phyloP scores from a whole-genome alignment of 2,113 vertebrate genomes.

The Heterocephalus glaber region DNA sequence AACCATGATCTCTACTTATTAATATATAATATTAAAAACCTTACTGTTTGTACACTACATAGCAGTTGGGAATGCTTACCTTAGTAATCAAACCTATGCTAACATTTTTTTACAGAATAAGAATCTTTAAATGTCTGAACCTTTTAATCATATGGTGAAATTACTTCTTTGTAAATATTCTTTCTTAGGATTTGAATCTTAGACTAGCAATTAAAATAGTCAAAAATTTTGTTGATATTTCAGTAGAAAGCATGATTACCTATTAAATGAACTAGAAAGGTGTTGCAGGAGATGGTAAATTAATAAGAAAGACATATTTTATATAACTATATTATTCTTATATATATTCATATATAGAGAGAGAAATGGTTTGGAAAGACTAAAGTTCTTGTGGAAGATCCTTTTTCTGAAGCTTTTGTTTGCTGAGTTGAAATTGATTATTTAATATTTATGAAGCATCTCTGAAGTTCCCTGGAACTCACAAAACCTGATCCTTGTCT shows the following conservation, averaged over 20 bases:
- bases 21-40: slow-evolving; percentile 60
- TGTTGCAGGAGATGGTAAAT: slow-evolving; percentile 6
- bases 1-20: slow-evolving; percentile 52
- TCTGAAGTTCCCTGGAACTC: slow-evolving; percentile 13
- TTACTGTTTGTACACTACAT: slow-evolving; percentile 32
- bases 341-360: not conserved
- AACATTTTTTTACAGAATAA: slow-evolving; percentile 52
- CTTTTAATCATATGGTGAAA: slow-evolving; percentile 52
- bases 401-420: not conserved
- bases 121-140: slow-evolving; percentile 52
- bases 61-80: slow-evolving; percentile 45
- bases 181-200: slow-evolving; percentile 46
- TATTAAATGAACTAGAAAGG: not conserved
- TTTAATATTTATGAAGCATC: slow-evolving; percentile 58
- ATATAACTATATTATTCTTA: slow-evolving; percentile 7
- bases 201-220: slow-evolving; percentile 12
- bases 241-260: slow-evolving; percentile 39
- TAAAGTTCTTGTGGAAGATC: not conserved
- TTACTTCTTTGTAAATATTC: slow-evolving; percentile 36
- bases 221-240: slow-evolving; percentile 53
- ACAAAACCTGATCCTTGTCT: slow-evolving; percentile 14
- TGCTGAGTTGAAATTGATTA: slow-evolving; percentile 42
- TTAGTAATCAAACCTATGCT: slow-evolving; percentile 51
- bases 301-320: slow-evolving; percentile 39
- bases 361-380: not conserved